phyloP scores from a whole-genome alignment of 2,888 invertebrate species.

The Rhamnusium bicolor region DNA sequence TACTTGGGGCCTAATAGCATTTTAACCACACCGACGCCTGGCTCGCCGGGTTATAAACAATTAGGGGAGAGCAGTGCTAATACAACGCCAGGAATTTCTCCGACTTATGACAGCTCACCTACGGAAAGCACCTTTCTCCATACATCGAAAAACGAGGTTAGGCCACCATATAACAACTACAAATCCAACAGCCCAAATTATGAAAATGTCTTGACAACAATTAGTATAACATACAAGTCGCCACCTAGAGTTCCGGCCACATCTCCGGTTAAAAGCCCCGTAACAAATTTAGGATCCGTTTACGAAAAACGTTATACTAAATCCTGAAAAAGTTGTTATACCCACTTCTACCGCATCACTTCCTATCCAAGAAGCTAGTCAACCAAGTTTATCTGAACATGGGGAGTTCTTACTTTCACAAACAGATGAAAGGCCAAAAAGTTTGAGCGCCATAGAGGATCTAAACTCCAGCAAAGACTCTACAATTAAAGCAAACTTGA shows the following conservation, averaged over 20 bases:
- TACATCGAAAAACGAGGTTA: constrained; percentile 37
- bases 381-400: constrained; percentile 67
- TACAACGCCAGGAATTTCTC: constrained; percentile 63
- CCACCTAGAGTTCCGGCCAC: constrained; percentile 72
- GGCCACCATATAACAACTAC: constrained; percentile 34
- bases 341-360: constrained; percentile 75
- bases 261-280: constrained; percentile 57
- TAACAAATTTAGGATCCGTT: constrained; percentile 65
- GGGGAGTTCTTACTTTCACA: constrained; percentile 37
- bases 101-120: constrained; percentile 59
- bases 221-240: constrained; percentile 82
- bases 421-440: constrained; percentile 64
- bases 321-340: constrained; percentile 73
- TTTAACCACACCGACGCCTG: constrained; percentile 65
- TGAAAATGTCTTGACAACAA: constrained; percentile 77
- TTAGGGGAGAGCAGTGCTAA: constrained; percentile 66
- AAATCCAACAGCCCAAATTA: constrained; percentile 62
- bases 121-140: constrained; percentile 55
- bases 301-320: constrained; percentile 77
- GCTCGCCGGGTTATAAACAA: constrained; percentile 67
- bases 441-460: constrained; percentile 66
- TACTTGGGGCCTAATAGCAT: constrained; percentile 58
- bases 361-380: constrained; percentile 76
- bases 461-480: constrained; percentile 50
- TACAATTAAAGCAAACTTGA: constrained; percentile 60